Evolutionary conservation across 2,797 vertebrate genomes (phyloP).

Genomic region (Rhincodon typus): DNA sequence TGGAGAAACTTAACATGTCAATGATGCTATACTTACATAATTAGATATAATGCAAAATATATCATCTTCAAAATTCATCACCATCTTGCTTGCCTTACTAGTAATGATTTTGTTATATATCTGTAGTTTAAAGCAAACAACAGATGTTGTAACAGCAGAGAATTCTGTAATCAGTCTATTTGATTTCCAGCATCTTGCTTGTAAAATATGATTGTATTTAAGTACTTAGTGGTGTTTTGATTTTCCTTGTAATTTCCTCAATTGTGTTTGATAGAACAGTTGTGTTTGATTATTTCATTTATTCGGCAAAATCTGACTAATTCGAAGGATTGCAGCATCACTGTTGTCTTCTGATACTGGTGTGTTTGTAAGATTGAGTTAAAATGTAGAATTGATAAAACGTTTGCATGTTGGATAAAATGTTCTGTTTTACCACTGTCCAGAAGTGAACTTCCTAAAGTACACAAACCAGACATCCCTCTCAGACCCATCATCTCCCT

Average conservation of each 20-base stretch:
- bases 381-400: neutral
- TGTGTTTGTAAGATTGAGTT: neutral
- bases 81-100: neutral
- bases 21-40: neutral
- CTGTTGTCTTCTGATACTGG: neutral
- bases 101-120: too few relatives aligned
- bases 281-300: neutral
- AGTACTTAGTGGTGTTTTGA: neutral
- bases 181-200: neutral
- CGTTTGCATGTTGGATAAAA: neutral
- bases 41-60: neutral
- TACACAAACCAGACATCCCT: too few relatives aligned
- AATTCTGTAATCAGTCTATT: neutral
- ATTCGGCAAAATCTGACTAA: neutral
- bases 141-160: neutral
- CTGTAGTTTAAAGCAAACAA: neutral
- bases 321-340: neutral
- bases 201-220: neutral
- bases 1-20: neutral
- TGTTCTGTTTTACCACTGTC: neutral
- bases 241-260: neutral
- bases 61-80: slow-evolving; percentile 9
- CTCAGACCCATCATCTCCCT: too few relatives aligned
- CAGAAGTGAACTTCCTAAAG: too few relatives aligned
- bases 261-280: neutral